phyloP scores from a whole-genome alignment of 2,113 vertebrate species.

The Ictalurus furcatus region DNA sequence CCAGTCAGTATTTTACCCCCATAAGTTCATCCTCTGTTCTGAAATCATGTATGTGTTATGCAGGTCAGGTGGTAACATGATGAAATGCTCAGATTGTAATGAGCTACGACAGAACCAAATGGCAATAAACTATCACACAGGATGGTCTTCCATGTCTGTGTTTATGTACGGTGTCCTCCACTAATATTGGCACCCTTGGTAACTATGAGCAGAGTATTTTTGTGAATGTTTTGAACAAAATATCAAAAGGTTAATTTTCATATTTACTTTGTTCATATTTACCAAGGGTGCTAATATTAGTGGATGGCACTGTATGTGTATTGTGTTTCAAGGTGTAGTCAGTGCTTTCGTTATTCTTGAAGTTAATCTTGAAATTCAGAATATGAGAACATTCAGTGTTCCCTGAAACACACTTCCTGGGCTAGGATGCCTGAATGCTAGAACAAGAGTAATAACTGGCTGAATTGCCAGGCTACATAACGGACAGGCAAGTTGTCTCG shows the following conservation, averaged over 20 bases:
- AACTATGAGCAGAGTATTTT: too few relatives aligned
- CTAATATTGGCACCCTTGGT: too few relatives aligned
- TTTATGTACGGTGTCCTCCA: not conserved
- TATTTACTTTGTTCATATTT: too few relatives aligned
- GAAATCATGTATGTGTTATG: not conserved
- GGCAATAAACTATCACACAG: not conserved
- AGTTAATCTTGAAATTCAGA: not conserved
- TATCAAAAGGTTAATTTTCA: too few relatives aligned
- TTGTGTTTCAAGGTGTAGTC: not conserved
- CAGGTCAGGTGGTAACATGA: not conserved
- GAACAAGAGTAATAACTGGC: not conserved
- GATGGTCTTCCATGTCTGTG: not conserved
- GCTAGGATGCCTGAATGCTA: not conserved
- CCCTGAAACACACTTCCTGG: not conserved
- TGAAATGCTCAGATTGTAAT: not conserved
- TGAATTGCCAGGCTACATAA: not conserved
- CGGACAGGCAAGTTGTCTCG: not conserved
- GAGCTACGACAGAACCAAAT: not conserved
- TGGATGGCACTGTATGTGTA: not conserved
- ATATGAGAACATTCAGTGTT: not conserved
- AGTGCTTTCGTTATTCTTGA: not conserved
- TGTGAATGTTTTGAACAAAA: too few relatives aligned
- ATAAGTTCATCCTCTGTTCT: not conserved
- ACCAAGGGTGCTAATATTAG: too few relatives aligned
- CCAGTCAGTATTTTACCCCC: not conserved